Conservation (phyloP, 2,797 vertebrate genomes). For the Vireo griseus region DNA sequence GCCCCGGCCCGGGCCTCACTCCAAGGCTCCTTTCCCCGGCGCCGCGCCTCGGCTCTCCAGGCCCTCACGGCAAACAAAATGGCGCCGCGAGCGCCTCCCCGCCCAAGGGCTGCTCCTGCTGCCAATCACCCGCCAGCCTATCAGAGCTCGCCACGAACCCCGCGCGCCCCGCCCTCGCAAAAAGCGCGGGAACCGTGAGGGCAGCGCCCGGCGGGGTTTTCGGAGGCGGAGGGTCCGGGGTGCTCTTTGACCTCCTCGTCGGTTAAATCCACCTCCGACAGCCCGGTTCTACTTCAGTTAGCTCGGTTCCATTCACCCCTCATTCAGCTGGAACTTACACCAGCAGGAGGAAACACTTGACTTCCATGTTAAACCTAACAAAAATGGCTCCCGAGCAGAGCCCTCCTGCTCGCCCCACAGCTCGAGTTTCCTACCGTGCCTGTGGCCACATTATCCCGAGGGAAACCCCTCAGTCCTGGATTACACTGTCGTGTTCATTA, state of each 20-base stretch:
- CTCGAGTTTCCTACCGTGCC: background rate
- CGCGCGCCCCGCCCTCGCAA: fast-evolving
- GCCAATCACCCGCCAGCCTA: background rate
- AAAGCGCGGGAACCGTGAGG: background rate
- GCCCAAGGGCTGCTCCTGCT: background rate
- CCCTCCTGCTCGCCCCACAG: fast-evolving
- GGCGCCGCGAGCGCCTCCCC: fast-evolving
- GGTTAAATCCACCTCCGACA: fast-evolving
- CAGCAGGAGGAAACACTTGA: background rate
- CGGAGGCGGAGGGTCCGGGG: fast-evolving
- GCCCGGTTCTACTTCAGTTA: background rate
- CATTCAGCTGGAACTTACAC: background rate
- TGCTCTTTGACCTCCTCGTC: fast-evolving
- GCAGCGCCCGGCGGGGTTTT: fast-evolving
- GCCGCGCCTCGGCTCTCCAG: fast-evolving
- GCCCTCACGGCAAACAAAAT: background rate
- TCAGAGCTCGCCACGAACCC: fast-evolving
- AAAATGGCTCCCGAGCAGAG: fast-evolving
- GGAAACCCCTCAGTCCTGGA: background rate
- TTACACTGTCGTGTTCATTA: background rate
- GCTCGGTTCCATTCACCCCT: fast-evolving
- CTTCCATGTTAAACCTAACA: background rate
- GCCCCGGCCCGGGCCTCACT: fast-evolving
- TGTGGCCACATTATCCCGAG: background rate
- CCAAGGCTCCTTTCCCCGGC: background rate